These are phyloP conservation scores for Pangasius djambal DNA, from an alignment of 2,797 vertebrate genomes.

Conservation along the genomic window DNA sequence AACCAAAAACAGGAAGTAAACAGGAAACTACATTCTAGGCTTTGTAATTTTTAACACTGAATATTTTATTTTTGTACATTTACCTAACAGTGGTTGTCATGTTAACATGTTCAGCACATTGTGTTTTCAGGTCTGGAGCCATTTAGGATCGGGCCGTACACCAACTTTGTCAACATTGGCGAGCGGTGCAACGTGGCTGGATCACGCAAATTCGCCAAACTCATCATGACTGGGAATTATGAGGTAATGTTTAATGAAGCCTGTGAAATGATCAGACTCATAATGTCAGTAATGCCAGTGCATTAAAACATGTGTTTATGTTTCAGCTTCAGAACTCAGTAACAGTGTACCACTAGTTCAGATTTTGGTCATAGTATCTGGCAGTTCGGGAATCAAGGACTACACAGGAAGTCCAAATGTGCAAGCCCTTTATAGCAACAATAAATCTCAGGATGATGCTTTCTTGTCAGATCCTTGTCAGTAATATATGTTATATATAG, in stretches of 20 bases:
- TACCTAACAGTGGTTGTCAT: neutral
- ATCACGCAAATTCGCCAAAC: conserved; percentile 91
- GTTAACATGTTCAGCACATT: neutral
- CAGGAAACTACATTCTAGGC: neutral
- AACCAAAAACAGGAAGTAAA: neutral
- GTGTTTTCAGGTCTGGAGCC: conserved; percentile 86
- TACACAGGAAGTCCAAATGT: neutral
- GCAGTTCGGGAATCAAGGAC: neutral
- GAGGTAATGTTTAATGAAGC: conserved; percentile 74
- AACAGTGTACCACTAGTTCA: neutral
- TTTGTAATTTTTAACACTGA: neutral
- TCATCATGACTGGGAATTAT: conserved; percentile 91
- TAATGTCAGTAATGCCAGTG: neutral
- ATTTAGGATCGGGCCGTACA: conserved; percentile 90
- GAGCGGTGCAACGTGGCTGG: conserved; percentile 97
- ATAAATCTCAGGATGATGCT: neutral
- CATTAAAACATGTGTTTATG: neutral
- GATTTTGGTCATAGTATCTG: neutral
- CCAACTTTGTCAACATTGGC: conserved; percentile 96
- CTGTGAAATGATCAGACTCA: neutral
- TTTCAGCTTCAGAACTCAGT: neutral
- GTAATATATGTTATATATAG: neutral
- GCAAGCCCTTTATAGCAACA: neutral
- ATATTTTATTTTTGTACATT: neutral
- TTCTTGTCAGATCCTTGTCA: no score